phyloP scores from a whole-genome alignment of 2,888 invertebrate genomes.

The Drosophila mercatorum region DNA sequence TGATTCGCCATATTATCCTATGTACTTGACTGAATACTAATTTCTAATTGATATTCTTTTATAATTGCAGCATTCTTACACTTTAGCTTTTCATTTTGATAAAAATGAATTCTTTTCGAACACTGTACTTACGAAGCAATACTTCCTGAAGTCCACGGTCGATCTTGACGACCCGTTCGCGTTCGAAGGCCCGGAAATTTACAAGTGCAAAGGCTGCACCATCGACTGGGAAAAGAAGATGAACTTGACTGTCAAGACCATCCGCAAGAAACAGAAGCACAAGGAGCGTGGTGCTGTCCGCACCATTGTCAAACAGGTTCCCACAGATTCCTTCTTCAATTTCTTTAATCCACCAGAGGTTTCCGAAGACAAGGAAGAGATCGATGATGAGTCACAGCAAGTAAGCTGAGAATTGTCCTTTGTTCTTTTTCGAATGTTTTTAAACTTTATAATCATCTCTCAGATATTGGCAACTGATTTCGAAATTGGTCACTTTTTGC shows the following conservation, averaged over 20 bases:
- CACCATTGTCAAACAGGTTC: slow-evolving; percentile 97
- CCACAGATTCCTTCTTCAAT: slow-evolving; percentile 99
- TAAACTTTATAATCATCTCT: neutral
- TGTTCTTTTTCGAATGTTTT: neutral
- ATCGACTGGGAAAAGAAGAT: slow-evolving; percentile 99
- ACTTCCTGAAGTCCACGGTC: slow-evolving; percentile 95
- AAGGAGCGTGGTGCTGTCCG: slow-evolving; percentile 97
- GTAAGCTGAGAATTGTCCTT: slow-evolving; percentile 49
- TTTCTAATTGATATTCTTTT: neutral
- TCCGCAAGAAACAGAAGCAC: slow-evolving; percentile 99
- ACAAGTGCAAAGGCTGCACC: slow-evolving; percentile 89
- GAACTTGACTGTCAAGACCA: slow-evolving; percentile 97
- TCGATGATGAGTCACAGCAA: slow-evolving; percentile 93
- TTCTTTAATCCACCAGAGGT: slow-evolving; percentile 97
- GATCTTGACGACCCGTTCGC: slow-evolving; percentile 96
- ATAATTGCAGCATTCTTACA: slow-evolving; percentile 85
- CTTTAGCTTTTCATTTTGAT: slow-evolving; percentile 96
- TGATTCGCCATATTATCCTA: neutral
- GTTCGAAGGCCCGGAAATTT: slow-evolving; percentile 94
- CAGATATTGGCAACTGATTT: slow-evolving; percentile 95
- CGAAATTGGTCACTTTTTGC: slow-evolving; percentile 99
- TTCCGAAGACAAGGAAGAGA: slow-evolving; percentile 92
- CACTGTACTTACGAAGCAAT: slow-evolving; percentile 94
- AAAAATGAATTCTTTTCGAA: slow-evolving; percentile 96
- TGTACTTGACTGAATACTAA: neutral